A percentile compares a stretch with the other conserved stretches of the same genome.
These are phyloP conservation scores for Prochilodus magdalenae DNA, from an alignment of 2,113 vertebrate genomes.

Conservation along the genomic window DNA sequence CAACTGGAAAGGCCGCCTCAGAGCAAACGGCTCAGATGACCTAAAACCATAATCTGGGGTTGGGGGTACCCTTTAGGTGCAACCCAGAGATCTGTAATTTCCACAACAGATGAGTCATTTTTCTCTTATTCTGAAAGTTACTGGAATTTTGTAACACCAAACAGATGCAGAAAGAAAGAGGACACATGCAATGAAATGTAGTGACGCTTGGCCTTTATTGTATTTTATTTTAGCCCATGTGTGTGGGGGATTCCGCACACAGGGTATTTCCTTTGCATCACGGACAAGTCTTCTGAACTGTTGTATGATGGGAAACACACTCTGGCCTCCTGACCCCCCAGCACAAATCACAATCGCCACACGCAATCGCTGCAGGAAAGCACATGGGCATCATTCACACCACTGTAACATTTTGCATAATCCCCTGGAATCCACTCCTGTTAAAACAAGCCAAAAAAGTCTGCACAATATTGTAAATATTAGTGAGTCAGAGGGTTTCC, in stretches of 20 bases:
- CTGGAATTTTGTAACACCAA: constrained; percentile 65
- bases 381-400: constrained; percentile 13
- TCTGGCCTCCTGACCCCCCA: constrained; percentile 37
- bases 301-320: constrained; percentile 52
- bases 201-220: background rate
- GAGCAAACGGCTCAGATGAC: constrained; percentile 43
- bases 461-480: constrained; percentile 32
- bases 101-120: constrained; percentile 56
- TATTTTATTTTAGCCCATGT: constrained; percentile 31
- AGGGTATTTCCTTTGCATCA: constrained; percentile 38
- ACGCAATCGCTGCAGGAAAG: constrained; percentile 37
- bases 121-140: constrained; percentile 60
- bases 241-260: constrained; percentile 31
- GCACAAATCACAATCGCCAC: constrained; percentile 50
- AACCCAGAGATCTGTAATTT: constrained; percentile 46
- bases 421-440: constrained; percentile 40
- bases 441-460: constrained; percentile 15
- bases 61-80: constrained; percentile 26
- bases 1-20: constrained; percentile 9
- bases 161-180: constrained; percentile 56
- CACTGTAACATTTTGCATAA: constrained; percentile 46
- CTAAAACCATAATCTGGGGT: constrained; percentile 34
- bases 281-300: constrained; percentile 41
- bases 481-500: constrained; percentile 14
- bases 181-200: background rate